Conservation (phyloP, 1,140 invertebrate species). For the Galleria mellonella region DNA sequence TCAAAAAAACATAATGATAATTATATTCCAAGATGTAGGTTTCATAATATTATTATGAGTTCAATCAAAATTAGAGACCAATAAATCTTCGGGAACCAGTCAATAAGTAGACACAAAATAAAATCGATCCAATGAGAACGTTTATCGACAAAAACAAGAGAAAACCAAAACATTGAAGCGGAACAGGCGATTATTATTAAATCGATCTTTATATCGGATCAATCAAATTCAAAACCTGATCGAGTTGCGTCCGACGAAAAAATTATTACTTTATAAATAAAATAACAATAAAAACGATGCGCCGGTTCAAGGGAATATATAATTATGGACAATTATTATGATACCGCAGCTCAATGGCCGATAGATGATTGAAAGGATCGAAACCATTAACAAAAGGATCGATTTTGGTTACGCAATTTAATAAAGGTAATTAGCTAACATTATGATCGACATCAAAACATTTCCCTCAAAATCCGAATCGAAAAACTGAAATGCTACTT, state of each 20-base stretch:
- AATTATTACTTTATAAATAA: constrained; percentile 74
- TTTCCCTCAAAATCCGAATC: not conserved
- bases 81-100: constrained; percentile 32
- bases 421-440: constrained; percentile 66
- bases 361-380: constrained; percentile 73
- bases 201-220: constrained; percentile 69
- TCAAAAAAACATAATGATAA: no score
- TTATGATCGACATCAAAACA: constrained; percentile 39
- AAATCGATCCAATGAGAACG: constrained; percentile 35
- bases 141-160: constrained; percentile 45
- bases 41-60: not conserved
- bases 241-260: constrained; percentile 57
- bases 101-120: constrained; percentile 29
- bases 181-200: constrained; percentile 67
- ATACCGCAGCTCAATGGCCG: constrained; percentile 67
- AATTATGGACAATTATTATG: constrained; percentile 74
- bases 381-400: constrained; percentile 71
- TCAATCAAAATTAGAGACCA: constrained; percentile 22
- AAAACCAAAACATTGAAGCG: constrained; percentile 36
- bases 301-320: constrained; percentile 68
- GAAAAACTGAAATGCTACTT: constrained; percentile 16
- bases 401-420: constrained; percentile 69
- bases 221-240: constrained; percentile 72
- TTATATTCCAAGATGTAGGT: no score
- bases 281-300: constrained; percentile 73